Conservation (phyloP, 1,140 invertebrate species). For the Pogonomyrmex barbatus region DNA sequence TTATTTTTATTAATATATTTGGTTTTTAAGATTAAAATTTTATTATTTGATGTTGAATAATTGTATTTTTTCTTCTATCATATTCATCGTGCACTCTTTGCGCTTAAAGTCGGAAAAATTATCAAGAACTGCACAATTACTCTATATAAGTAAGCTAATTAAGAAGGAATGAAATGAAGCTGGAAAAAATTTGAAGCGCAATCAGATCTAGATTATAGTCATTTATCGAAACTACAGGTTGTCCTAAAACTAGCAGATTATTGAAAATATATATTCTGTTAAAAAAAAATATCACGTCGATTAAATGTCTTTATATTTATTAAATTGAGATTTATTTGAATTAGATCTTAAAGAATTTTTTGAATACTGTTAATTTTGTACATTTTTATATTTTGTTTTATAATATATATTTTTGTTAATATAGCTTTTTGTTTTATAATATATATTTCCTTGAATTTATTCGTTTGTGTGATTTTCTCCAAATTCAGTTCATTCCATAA, state of each 20-base stretch:
- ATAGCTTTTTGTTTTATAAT: conserved; percentile 2
- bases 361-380: neutral
- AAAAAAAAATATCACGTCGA: neutral
- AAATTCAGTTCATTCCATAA: conserved; percentile 61
- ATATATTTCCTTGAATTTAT: conserved; percentile 39
- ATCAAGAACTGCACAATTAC: conserved; percentile 79
- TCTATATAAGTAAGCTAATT: conserved; percentile 76
- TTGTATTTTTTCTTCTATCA: neutral
- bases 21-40: conserved; percentile 6
- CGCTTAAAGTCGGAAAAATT: conserved; percentile 73
- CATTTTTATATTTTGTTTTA: conserved; percentile 2
- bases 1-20: conserved; percentile 1
- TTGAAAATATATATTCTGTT: conserved; percentile 23
- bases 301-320: conserved; percentile 34
- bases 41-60: neutral
- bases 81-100: conserved; percentile 64
- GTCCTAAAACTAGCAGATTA: conserved; percentile 29
- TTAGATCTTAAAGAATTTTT: neutral
- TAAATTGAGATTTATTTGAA: neutral
- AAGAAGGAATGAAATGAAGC: conserved; percentile 66
- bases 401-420: conserved; percentile 54
- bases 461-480: neutral
- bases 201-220: conserved; percentile 40
- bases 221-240: conserved; percentile 31
- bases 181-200: conserved; percentile 42